A percentile compares a stretch with the other conserved stretches of the same genome.
These are phyloP conservation scores for Protosalanx chinensis DNA, from an alignment of 2,797 vertebrate genomes.

Conservation along the genomic window DNA sequence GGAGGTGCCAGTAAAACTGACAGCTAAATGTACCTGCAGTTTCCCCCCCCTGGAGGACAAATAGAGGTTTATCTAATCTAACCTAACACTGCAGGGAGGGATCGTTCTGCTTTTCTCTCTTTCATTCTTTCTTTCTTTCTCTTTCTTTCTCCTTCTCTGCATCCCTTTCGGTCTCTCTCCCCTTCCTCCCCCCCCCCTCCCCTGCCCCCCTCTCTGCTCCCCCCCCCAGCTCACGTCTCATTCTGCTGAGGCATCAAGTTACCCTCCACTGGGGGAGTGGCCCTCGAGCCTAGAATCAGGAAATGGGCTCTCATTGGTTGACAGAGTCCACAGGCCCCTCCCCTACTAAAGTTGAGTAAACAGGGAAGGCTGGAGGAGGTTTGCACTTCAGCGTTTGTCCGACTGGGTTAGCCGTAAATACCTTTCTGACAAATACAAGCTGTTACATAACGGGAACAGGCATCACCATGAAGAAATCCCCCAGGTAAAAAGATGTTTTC, in stretches of 20 bases:
- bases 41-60: too few species aligned
- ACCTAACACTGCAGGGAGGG: too few species aligned
- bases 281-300: constrained; percentile 33
- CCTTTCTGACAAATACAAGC: constrained; percentile 29
- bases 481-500: constrained; percentile 65
- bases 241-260: constrained; percentile 53
- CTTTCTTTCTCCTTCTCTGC: neutral
- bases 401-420: constrained; percentile 25
- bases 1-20: neutral
- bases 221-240: constrained; percentile 20
- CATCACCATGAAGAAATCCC: constrained; percentile 70
- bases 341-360: constrained; percentile 63
- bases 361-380: constrained; percentile 61
- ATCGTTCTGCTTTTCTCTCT: neutral
- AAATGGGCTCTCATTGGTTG: constrained; percentile 66
- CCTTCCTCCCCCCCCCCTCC: too few species aligned
- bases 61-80: too few species aligned
- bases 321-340: constrained; percentile 23
- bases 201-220: neutral
- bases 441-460: constrained; percentile 33
- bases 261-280: constrained; percentile 43
- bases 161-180: neutral
- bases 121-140: neutral
- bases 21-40: neutral
- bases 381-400: constrained; percentile 32